Percentiles rank a stretch among this genome's conserved stretches.
These are phyloP conservation scores for Origma solitaria DNA, from an alignment of 2,113 vertebrate species.

Conservation along the genomic window DNA sequence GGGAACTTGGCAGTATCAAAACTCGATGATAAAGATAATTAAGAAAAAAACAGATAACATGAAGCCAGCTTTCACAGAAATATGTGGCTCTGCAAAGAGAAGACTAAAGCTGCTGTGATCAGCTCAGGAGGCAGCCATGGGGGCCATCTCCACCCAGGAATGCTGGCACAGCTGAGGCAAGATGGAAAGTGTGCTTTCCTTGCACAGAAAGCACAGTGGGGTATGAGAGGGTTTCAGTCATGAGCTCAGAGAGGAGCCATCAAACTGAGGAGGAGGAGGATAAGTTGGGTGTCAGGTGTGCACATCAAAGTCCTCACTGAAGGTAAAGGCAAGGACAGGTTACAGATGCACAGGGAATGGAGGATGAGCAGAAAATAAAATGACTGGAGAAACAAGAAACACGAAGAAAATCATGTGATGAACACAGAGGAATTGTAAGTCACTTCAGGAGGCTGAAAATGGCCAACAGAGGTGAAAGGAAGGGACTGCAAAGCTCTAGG, in stretches of 20 bases:
- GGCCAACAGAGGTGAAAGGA: background rate
- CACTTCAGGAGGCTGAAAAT: background rate
- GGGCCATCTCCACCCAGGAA: background rate
- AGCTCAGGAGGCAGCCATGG: background rate
- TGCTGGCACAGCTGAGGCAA: background rate
- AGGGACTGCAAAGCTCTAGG: background rate
- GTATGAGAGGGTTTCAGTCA: rapidly evolving
- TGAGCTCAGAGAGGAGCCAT: background rate
- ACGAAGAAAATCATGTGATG: background rate
- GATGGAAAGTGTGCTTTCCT: background rate
- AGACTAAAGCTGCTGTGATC: background rate
- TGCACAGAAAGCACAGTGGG: background rate
- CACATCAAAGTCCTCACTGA: background rate
- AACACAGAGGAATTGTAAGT: background rate
- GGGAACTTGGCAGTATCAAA: background rate
- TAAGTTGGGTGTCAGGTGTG: background rate
- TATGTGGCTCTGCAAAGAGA: background rate
- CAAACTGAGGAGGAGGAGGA: background rate
- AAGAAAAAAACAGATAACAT: background rate
- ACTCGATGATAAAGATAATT: background rate
- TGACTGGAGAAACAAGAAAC: background rate
- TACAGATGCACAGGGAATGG: background rate
- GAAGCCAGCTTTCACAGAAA: background rate
- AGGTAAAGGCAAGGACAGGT: background rate
- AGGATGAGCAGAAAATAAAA: background rate